Base-by-base conservation (phyloP, 2,888 invertebrate species). In the Cephus sareptanus region DNA sequence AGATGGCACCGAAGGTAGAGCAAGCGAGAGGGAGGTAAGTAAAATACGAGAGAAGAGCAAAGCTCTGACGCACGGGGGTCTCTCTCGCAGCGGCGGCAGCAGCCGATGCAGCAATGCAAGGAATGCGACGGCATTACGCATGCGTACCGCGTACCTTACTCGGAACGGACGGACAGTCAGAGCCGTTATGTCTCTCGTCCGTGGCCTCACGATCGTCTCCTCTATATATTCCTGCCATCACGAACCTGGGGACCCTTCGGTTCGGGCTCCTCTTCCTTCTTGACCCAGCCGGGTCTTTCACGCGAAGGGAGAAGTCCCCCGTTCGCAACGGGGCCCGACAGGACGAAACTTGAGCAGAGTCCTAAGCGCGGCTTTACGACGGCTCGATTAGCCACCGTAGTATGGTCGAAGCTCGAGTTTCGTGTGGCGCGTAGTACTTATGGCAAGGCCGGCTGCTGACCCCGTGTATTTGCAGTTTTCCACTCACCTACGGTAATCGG, bases 101-200 rank as follows among this genome's bases (percentile, higher is more conserved):
- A 56, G 56, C 56, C 56, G 56, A 23, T 56, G 56, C 56, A 56
- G 56, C 56, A 88, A 90, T 90, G 89, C 92, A 88, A 92, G 94
- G 94, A 94, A 94, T 94, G 93, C 93, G 93, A 92, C 92, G 92
- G 92, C 92, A 93, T 93, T 93, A 94, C 93, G 93, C 93, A 92
- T 90, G 92, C 93, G 93, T 92, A 90, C 92, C 93, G 93, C 93
- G 93, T 93, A 90, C 92, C 91, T 92, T 92, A 92, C 93, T 92
- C 92, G 92, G 92, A 92, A 92, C 93, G 93, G 93, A 93, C 92
- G 92, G 92, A 85, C 86, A 85, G 86, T 85, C 86, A 81, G 85
- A 86, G 87, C 90, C 90, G 89, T 90, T 90, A 89, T 88, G 87
- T 88, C 86, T 85, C 88, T 87, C 87, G 87, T 87, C 87, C 85